These are phyloP conservation scores for Heteronetta atricapilla DNA, from an alignment of 2,113 vertebrate species.

Conservation along the genomic window DNA sequence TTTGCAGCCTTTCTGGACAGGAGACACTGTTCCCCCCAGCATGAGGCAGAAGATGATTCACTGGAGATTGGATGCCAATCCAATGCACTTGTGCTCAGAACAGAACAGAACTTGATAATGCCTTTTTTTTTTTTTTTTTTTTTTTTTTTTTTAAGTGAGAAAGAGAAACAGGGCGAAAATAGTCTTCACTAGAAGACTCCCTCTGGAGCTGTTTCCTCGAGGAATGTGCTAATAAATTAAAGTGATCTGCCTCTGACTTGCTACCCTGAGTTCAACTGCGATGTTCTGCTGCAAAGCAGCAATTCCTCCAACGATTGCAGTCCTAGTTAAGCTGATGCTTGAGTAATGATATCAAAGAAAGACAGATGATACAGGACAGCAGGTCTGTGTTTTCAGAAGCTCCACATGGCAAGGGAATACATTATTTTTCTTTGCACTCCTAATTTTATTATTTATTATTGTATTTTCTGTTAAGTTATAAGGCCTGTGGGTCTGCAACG, in stretches of 20 bases:
- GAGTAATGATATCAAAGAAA: background rate
- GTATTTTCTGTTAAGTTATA: background rate
- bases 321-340: background rate
- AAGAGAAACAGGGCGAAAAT: background rate
- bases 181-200: background rate
- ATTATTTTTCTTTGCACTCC: background rate
- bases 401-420: background rate
- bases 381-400: background rate
- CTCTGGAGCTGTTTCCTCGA: background rate
- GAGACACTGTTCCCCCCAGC: background rate
- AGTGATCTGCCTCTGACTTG: background rate
- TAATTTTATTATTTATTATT: background rate
- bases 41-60: background rate
- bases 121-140: background rate
- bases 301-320: background rate
- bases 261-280: background rate
- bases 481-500: fast-evolving
- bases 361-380: background rate
- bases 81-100: background rate
- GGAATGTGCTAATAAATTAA: background rate
- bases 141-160: background rate
- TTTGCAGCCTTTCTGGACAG: background rate
- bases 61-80: background rate
- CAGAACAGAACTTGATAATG: background rate
- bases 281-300: background rate